Evolutionary conservation across 2,888 invertebrate species (phyloP).

Genomic region (Habroteleia sp.): DNA sequence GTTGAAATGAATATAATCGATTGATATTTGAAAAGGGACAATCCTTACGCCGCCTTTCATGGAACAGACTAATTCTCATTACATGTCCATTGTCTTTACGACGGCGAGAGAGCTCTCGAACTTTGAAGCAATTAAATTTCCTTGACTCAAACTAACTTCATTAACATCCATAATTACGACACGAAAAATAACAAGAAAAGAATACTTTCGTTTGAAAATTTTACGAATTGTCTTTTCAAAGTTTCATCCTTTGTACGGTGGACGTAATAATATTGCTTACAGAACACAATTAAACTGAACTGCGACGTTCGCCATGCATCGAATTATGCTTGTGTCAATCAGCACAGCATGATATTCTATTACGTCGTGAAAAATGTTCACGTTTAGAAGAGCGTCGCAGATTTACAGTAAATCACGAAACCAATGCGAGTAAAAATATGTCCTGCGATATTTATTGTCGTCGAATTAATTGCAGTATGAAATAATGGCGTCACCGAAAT

Average conservation of each 20-base stretch:
- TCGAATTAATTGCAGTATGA: not conserved
- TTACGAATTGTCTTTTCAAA: constrained; percentile 38
- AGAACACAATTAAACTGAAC: constrained; percentile 48
- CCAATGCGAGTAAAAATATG: not conserved
- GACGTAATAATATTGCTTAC: constrained; percentile 55
- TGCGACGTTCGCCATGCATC: constrained; percentile 15
- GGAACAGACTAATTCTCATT: constrained; percentile 61
- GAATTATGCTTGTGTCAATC: constrained; percentile 56
- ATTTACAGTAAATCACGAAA: constrained; percentile 13
- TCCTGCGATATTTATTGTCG: not conserved
- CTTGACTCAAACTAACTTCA: constrained; percentile 55
- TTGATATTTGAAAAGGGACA: constrained; percentile 34
- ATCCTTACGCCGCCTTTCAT: constrained; percentile 1
- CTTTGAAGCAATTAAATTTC: constrained; percentile 58
- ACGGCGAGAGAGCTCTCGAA: constrained; percentile 55
- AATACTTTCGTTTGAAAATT: constrained; percentile 31
- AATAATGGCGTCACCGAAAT: not conserved
- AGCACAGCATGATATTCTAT: constrained; percentile 29
- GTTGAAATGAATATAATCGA: constrained; percentile 31
- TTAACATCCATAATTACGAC: constrained; percentile 55
- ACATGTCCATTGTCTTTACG: constrained; percentile 62
- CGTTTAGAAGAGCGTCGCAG: constrained; percentile 4
- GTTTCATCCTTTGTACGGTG: constrained; percentile 34
- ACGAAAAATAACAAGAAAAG: constrained; percentile 39
- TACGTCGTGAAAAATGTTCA: constrained; percentile 13